These are phyloP conservation scores for Enteromius treurensis DNA, from an alignment of 2,797 vertebrate species.

Conservation along the genomic window DNA sequence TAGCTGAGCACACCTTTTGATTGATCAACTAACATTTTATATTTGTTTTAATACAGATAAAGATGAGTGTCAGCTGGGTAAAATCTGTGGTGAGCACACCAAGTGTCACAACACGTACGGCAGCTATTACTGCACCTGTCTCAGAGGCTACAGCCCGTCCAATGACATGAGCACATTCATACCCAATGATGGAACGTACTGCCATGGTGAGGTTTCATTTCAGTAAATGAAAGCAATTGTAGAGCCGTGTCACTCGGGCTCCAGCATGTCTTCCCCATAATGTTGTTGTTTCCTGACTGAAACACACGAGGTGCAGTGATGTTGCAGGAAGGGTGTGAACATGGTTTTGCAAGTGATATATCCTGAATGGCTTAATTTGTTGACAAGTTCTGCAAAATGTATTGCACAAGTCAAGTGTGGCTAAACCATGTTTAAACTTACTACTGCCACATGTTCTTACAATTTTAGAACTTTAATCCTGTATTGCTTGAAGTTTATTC, in stretches of 20 bases:
- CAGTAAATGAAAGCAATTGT: neutral
- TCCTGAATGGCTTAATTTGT: conserved; percentile 7
- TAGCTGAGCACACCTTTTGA: neutral
- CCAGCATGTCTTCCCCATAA: neutral
- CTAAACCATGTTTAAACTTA: neutral
- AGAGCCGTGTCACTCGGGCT: neutral
- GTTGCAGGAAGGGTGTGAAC: conserved; percentile 29
- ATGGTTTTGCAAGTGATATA: conserved; percentile 19
- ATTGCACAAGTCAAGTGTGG: neutral
- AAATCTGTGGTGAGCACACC: conserved; percentile 89
- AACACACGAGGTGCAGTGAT: neutral
- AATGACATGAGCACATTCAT: conserved; percentile 88
- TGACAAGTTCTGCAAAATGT: neutral
- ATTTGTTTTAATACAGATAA: conserved; percentile 74
- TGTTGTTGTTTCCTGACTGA: neutral
- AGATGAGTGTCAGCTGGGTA: conserved; percentile 85
- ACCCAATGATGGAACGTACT: conserved; percentile 94
- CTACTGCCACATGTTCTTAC: neutral
- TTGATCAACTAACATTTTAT: neutral
- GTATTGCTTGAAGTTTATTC: neutral
- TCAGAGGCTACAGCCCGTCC: conserved; percentile 86
- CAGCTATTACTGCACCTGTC: conserved; percentile 91
- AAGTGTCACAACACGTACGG: conserved; percentile 90
- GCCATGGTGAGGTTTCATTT: conserved; percentile 79
- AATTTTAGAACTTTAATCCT: neutral